These are phyloP conservation scores for Vimba vimba DNA, from an alignment of 2,113 vertebrate species.

Conservation along the genomic window DNA sequence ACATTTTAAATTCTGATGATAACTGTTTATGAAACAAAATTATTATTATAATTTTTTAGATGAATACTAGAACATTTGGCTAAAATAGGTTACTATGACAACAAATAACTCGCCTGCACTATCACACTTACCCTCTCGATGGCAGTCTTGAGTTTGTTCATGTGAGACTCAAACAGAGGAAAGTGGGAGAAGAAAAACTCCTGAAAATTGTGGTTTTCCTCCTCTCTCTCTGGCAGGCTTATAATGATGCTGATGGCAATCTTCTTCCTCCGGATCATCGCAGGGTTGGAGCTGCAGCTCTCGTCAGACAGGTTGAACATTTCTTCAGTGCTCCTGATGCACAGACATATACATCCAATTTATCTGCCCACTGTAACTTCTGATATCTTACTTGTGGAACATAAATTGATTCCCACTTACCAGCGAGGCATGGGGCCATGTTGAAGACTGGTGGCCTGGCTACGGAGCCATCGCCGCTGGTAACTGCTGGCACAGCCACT, in stretches of 20 bases:
- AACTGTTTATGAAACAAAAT: not conserved
- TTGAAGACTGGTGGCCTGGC: slow-evolving; percentile 84
- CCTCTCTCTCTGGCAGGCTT: slow-evolving; percentile 82
- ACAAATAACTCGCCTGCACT: not conserved
- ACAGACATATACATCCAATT: not conserved
- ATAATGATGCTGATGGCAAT: slow-evolving; percentile 88
- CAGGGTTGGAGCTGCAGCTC: slow-evolving; percentile 82
- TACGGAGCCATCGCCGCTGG: slow-evolving; percentile 86
- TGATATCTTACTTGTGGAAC: not conserved
- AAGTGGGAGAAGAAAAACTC: slow-evolving; percentile 93
- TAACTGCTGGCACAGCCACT: slow-evolving; percentile 83
- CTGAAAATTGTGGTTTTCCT: slow-evolving; percentile 82
- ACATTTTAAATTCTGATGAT: not conserved
- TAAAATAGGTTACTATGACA: not conserved
- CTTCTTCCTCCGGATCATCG: slow-evolving; percentile 82
- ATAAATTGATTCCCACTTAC: slow-evolving; percentile 13
- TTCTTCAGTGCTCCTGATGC: slow-evolving; percentile 82
- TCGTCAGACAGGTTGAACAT: slow-evolving; percentile 88
- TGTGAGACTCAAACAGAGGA: slow-evolving; percentile 87
- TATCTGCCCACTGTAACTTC: not conserved
- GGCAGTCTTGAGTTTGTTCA: slow-evolving; percentile 87
- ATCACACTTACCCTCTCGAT: slow-evolving; percentile 82
- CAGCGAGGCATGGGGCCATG: slow-evolving; percentile 52
- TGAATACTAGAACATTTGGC: not conserved
- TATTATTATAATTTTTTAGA: too few relatives aligned